Conservation (phyloP, 1,140 invertebrate genomes). For the Bombus pascuorum region DNA sequence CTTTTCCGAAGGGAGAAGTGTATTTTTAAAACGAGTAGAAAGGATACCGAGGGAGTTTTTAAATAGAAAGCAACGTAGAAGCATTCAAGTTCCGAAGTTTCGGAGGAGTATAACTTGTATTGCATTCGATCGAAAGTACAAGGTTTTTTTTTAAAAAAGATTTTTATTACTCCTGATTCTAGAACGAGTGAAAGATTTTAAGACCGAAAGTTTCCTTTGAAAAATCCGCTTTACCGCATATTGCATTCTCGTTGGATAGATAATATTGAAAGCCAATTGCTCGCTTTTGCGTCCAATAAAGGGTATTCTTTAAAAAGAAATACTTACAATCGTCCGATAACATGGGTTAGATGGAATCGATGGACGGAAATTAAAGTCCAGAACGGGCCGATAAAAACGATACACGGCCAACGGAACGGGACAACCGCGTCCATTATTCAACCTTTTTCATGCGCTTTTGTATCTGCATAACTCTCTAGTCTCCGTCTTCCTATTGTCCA, state of each 20-base stretch:
- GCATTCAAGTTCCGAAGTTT: background rate
- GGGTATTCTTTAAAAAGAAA: conserved; percentile 50
- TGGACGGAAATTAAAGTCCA: conserved; percentile 59
- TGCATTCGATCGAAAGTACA: background rate
- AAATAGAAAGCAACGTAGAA: background rate
- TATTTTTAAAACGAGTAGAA: background rate
- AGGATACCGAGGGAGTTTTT: background rate
- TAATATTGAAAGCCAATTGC: conserved; percentile 61
- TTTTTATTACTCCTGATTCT: background rate
- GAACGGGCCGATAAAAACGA: conserved; percentile 54
- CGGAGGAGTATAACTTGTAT: background rate
- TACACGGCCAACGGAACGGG: conserved; percentile 28
- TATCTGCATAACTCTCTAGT: background rate
- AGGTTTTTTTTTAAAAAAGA: background rate
- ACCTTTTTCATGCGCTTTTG: conserved; percentile 13
- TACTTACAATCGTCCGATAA: conserved; percentile 42
- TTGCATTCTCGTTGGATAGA: conserved; percentile 32
- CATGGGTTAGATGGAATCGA: conserved; percentile 42
- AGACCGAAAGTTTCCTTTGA: background rate
- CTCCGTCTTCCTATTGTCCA: background rate
- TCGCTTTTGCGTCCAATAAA: conserved; percentile 42
- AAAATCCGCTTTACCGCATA: conserved; percentile 19
- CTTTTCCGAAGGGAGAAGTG: background rate
- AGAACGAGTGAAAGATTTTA: background rate
- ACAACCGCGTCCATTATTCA: conserved; percentile 33